Evolutionary conservation across 2,888 invertebrate genomes (phyloP), one percentile per base, ranked within the genome.

Genomic region (Apodemia mormo): DNA sequence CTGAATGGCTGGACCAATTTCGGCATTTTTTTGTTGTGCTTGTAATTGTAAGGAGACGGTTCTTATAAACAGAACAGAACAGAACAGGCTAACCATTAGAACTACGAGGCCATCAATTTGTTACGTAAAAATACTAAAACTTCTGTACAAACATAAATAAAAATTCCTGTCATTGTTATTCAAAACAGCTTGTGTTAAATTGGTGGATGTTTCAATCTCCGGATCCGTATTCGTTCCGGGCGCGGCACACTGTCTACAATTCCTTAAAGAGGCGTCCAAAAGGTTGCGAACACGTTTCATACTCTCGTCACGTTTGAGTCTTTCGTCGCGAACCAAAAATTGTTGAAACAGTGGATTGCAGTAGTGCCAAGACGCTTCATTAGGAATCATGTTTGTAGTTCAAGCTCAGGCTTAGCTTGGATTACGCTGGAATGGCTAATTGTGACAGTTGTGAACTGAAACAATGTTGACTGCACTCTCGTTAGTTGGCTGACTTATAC

Each of bases 311-410:
- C 65, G 69, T 43, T 43, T 61, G 54, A 64, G 70, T 67, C 68
- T 52, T 68, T 77, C 78, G 78, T 80, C 79, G 78, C 77, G 75
- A 71, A 80, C 81, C 82, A 83, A 80, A 85, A 84, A 80, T 80
- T 79, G 79, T 77, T 72, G 78, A 77, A 76, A 77, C 79, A 78
- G 78, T 77, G 76, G 71, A 72, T 72, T 75, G 72, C 68, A 72
- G 67, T 67, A 68, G 76, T 79, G 82, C 86, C 86, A 85, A 86
- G 80, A 78, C 79, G 78, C 80, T 86, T 87, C 86, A 84, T 86
- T 87, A 86, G 81, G 58, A 58, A 58, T 58, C 58, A 33, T 58
- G 58, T 58, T 58, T 58, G 58, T 33, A 12, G 30, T 49, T 49
- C 5, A 1, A 58, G 58, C 10, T 30, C 30, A 12, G 58, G 30